A percentile compares a stretch with the other conserved stretches of the same genome.
Evolutionary conservation across 1,140 invertebrate species (phyloP).

Genomic region (Kradibia gibbosae): DNA sequence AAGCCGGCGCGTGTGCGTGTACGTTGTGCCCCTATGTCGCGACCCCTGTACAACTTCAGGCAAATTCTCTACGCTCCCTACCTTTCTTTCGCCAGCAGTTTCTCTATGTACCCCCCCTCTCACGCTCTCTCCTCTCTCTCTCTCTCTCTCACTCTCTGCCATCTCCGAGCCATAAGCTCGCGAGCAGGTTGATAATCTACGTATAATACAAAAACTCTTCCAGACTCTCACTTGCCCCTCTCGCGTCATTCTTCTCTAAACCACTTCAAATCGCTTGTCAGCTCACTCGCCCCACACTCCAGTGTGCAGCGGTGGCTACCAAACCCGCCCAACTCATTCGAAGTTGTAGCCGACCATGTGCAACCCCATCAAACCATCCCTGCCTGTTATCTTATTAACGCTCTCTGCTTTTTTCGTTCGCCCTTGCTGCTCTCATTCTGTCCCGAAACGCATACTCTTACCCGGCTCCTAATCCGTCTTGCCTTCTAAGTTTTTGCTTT

Average conservation of each 20-base stretch:
- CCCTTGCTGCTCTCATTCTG: not conserved
- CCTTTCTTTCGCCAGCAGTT: conserved; percentile 46
- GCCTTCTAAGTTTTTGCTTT: not conserved
- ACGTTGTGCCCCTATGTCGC: conserved; percentile 52
- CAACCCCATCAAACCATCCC: conserved; percentile 44
- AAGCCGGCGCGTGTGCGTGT: conserved; percentile 56
- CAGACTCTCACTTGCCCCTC: conserved; percentile 28
- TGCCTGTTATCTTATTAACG: conserved; percentile 59
- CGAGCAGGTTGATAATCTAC: conserved; percentile 72
- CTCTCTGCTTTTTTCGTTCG: conserved; percentile 22
- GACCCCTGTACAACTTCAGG: conserved; percentile 55
- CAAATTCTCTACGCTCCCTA: conserved; percentile 55
- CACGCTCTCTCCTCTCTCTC: conserved; percentile 8
- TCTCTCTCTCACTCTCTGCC: conserved; percentile 49
- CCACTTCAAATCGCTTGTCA: conserved; percentile 58
- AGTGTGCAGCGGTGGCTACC: not conserved
- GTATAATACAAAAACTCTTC: conserved; percentile 71
- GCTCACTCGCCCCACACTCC: conserved; percentile 40
- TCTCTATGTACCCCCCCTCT: conserved; percentile 52
- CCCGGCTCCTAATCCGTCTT: not conserved
- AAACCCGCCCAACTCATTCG: not conserved
- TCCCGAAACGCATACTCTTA: conserved; percentile 6
- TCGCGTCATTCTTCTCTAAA: conserved; percentile 59
- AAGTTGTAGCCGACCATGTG: not conserved
- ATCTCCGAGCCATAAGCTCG: conserved; percentile 53